These are phyloP conservation scores for Stenolophus ochropezus DNA, from an alignment of 2,888 invertebrate species.

Conservation along the genomic window DNA sequence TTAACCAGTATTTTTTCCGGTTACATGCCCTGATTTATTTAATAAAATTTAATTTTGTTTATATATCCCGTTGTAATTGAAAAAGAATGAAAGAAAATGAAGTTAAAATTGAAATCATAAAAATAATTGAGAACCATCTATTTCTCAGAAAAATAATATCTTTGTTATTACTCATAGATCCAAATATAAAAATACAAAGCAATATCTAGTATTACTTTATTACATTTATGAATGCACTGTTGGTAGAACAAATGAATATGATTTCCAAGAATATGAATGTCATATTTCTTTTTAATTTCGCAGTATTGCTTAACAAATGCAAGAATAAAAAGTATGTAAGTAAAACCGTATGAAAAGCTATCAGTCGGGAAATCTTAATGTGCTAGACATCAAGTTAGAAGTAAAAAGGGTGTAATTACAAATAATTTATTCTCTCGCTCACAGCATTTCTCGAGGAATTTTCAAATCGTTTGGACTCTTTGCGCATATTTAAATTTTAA, in stretches of 20 bases:
- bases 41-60: no score
- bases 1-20: no score
- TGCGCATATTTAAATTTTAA: constrained; percentile 25
- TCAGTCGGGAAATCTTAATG: neutral
- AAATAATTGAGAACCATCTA: no score
- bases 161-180: no score
- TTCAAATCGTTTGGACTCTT: constrained; percentile 5
- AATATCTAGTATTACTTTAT: no score
- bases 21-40: no score
- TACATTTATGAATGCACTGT: no score
- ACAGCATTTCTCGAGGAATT: neutral
- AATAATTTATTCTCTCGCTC: neutral
- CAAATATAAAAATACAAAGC: no score
- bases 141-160: no score
- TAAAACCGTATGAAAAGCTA: neutral
- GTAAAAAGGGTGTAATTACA: neutral
- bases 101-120: no score
- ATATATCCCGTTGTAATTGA: no score
- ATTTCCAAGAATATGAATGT: neutral
- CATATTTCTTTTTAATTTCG: neutral
- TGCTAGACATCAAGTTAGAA: neutral
- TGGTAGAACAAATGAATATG: neutral
- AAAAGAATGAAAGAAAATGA: no score
- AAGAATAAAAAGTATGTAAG: neutral
- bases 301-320: neutral